These are phyloP conservation scores for Drymonia ruficornis DNA, from an alignment of 2,888 invertebrate genomes.

Conservation along the genomic window DNA sequence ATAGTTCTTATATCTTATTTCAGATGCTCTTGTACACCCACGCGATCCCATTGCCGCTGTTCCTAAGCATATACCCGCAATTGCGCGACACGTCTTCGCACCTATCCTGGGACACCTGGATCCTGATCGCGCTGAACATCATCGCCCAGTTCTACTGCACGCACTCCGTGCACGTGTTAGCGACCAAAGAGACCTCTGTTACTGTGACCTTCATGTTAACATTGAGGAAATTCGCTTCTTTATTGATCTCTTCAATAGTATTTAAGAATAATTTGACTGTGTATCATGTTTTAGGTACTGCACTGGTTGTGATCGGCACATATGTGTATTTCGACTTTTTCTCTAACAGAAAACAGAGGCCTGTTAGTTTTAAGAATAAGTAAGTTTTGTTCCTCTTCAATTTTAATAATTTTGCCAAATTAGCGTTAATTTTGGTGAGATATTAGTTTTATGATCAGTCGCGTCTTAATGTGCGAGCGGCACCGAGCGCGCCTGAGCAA, in stretches of 20 bases:
- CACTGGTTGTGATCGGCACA: slow-evolving; percentile 68
- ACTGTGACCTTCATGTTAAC: slow-evolving; percentile 76
- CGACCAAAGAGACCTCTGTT: slow-evolving; percentile 69
- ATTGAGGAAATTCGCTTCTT: slow-evolving; percentile 70
- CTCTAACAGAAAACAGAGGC: slow-evolving; percentile 52
- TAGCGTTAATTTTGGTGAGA: neutral
- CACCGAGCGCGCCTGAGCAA: too few relatives aligned
- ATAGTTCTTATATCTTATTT: slow-evolving; percentile 30
- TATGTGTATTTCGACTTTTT: slow-evolving; percentile 76
- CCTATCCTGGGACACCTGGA: slow-evolving; percentile 56
- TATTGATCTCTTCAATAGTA: slow-evolving; percentile 68
- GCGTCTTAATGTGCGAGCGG: too few relatives aligned
- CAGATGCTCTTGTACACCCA: slow-evolving; percentile 80
- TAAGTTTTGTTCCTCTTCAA: slow-evolving; percentile 4
- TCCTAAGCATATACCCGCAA: slow-evolving; percentile 62
- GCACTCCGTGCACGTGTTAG: slow-evolving; percentile 70
- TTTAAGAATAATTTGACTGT: slow-evolving; percentile 75
- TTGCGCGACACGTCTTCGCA: slow-evolving; percentile 45
- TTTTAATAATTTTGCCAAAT: slow-evolving; percentile 1
- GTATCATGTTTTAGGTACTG: slow-evolving; percentile 65
- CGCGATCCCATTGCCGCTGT: slow-evolving; percentile 68
- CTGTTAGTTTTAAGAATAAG: slow-evolving; percentile 59
- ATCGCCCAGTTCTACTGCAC: slow-evolving; percentile 70
- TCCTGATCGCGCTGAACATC: slow-evolving; percentile 59
- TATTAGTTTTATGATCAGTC: slow-evolving; percentile 6